Evolutionary conservation across 2,888 invertebrate genomes (phyloP), one percentile per base, ranked within the genome.

Genomic region (Taphrorychus bicolor): DNA sequence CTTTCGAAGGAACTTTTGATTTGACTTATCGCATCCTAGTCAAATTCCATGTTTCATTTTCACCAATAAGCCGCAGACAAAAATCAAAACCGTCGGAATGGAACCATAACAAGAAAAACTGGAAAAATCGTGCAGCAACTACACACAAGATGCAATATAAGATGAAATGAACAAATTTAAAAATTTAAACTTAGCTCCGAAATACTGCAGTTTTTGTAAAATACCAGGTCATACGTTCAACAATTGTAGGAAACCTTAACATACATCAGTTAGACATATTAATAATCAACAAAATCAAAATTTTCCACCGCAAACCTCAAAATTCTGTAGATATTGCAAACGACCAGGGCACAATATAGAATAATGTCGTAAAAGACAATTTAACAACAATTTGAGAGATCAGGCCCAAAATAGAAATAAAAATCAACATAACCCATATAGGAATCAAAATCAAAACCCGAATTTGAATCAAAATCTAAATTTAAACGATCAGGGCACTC

Each of bases 141-240:
- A n/a, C n/a, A n/a, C n/a, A n/a, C n/a, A n/a, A n/a, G n/a, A n/a
- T n/a, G n/a, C n/a, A n/a, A n/a, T n/a, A n/a, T n/a, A 70, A 59
- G 9, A 7, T 9, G 68, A 71, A 64, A 71, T 70, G 23, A 51
- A 3, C 40, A 71, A 60, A 52, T 71, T 51, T 22, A 59, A 68
- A 60, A 66, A 59, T 22, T 51, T 71, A 32, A 59, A 58, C 51
- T 21, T 21, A 11, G 16, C 14, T 5, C 40, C 24, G 1, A 69
- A 23, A 66, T 22, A 58, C 22, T 69, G 65, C 23, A 16, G 16
- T 5, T 11, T 32, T 23, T 70, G 69, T 60, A 66, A 60, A 22
- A 64, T 63, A 54, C 41, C 66, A 22, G 63, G 63, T 19, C 69
- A 66, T 23, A 11, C 16, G 1, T 2, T 53, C 3, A 17, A 16